Evolutionary conservation across 2,888 invertebrate genomes (phyloP).

Genomic region (Athripsodes cinereus): DNA sequence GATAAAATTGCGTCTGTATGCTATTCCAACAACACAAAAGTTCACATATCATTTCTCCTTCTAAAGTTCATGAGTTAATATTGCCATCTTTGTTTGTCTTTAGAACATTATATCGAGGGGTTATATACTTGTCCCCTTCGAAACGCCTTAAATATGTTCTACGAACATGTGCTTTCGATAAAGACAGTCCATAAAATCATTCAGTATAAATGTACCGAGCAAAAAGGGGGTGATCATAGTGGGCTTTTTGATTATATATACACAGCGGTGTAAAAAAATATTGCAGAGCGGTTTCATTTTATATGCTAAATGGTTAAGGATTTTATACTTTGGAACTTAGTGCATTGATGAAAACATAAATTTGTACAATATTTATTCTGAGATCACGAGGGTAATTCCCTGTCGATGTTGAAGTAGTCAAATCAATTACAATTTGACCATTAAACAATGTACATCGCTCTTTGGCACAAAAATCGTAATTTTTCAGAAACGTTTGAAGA

Average conservation of each 20-base stretch:
- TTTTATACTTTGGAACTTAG: neutral
- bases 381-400: slow-evolving; percentile 16
- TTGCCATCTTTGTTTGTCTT: neutral
- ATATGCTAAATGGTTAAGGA: neutral
- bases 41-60: no score
- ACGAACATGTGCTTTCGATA: slow-evolving; percentile 11
- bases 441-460: slow-evolving; percentile 8
- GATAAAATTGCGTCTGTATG: no score
- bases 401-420: slow-evolving; percentile 25
- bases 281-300: neutral
- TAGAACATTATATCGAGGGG: neutral
- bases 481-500: no score
- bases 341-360: neutral
- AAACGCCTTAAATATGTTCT: neutral
- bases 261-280: no score
- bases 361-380: neutral
- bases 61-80: neutral
- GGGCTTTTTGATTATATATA: no score
- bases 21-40: no score
- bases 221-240: neutral
- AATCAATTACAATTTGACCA: slow-evolving; percentile 26
- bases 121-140: slow-evolving; percentile 4
- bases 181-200: neutral
- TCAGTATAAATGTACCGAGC: neutral
- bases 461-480: neutral